Evolutionary conservation across 2,113 vertebrate species (phyloP), one percentile per base, ranked within the genome.

Genomic region (Cyphotilapia sp.): DNA sequence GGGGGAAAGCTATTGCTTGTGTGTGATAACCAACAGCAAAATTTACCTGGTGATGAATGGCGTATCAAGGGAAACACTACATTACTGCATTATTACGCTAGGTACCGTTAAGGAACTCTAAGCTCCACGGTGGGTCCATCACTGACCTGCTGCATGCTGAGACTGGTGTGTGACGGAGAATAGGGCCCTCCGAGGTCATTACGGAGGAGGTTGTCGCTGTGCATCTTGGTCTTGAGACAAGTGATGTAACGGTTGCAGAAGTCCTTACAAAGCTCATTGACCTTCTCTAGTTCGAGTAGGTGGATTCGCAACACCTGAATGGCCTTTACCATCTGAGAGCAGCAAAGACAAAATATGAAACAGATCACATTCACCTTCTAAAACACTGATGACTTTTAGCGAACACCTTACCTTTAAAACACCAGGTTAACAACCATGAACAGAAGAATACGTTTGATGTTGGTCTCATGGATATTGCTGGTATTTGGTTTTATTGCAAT

Each of bases 181-280:
- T 99, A 99, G 29, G 99, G 98, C 1, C 98, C 98, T 85, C 98
- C 98, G 13, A 99, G 96, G 95, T 99, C 98, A 0, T 99, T 99
- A 93, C 99, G 98, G 93, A 99, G 98, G 95, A 99, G 97, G 97
- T 99, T 99, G 95, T 99, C 99, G 0, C 98, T 99, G 97, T 99
- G 98, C 98, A 99, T 99, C 98, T 99, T 99, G 93, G 98, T 99
- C 97, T 99, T 99, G 95, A 99, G 98, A 96, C 99, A 99, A 95
- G 99, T 99, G 96, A 99, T 99, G 88, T 99, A 99, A 29, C 98
- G 99, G 93, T 99, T 99, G 95, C 99, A 99, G 82, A 99, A 99
- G 96, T 99, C 99, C 95, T 99, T 99, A 96, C 99, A 99, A 95
- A 99, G 96, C 94, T 99, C 99, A 5, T 99, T 99, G 95, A 99